Percentiles rank a stretch among this genome's conserved stretches.
These are phyloP conservation scores for Crotalus tigris DNA, from an alignment of 2,113 vertebrate species.

Conservation along the genomic window DNA sequence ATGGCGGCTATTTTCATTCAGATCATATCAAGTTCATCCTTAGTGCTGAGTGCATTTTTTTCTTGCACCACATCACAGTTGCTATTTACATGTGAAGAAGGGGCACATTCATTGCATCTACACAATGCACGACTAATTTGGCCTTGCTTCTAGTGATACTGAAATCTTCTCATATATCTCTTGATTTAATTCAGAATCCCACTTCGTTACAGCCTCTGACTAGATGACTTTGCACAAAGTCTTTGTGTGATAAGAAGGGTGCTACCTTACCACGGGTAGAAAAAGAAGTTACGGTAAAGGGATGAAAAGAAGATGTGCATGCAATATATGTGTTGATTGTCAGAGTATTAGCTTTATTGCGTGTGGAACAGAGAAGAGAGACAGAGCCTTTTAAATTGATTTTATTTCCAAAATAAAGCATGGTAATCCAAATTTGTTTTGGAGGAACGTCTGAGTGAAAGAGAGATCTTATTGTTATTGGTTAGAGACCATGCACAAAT, in stretches of 20 bases:
- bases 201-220: not conserved
- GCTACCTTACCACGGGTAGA: not conserved
- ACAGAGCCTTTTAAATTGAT: not conserved
- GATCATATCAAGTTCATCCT: not conserved
- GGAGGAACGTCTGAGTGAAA: not conserved
- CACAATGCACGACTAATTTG: not conserved
- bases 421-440: not conserved
- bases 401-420: not conserved
- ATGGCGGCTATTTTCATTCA: not conserved
- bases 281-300: not conserved
- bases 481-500: not conserved
- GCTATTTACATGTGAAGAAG: not conserved
- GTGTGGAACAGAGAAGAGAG: not conserved
- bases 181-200: not conserved
- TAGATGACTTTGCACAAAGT: not conserved
- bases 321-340: not conserved
- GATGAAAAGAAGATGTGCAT: not conserved
- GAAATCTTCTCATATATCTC: not conserved
- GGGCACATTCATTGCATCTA: not conserved
- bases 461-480: not conserved
- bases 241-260: not conserved
- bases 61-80: not conserved
- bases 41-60: not conserved
- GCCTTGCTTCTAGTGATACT: not conserved
- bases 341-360: not conserved